phyloP scores from a whole-genome alignment of 2,797 vertebrate species.

The Pachyuromys duprasi region DNA sequence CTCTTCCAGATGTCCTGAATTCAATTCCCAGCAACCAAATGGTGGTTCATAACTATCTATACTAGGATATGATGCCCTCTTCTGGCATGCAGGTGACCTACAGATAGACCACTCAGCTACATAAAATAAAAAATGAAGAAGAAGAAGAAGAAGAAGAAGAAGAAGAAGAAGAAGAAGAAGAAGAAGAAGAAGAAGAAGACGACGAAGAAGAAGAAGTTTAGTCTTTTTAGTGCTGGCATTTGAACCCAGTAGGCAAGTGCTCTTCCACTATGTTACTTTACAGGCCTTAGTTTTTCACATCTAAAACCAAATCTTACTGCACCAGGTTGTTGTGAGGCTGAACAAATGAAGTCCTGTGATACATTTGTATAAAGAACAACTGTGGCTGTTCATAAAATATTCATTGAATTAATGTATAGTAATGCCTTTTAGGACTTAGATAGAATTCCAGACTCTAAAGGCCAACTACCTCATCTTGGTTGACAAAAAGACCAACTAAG shows the following conservation, averaged over 20 bases:
- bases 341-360: neutral
- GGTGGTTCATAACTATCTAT: too few species aligned
- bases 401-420: neutral
- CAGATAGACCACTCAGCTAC: too few species aligned
- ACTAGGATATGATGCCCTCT: too few species aligned
- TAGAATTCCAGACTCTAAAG: neutral
- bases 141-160: too few species aligned
- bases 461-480: neutral
- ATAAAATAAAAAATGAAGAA: too few species aligned
- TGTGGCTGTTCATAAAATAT: neutral
- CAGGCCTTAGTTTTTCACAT: neutral
- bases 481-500: neutral
- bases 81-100: too few species aligned
- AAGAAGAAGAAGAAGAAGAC: too few species aligned
- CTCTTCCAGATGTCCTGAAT: too few species aligned
- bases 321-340: neutral
- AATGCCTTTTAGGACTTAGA: neutral
- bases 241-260: neutral
- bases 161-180: too few species aligned
- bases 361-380: neutral
- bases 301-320: neutral
- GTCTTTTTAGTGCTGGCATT: neutral
- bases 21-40: too few species aligned
- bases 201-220: too few species aligned
- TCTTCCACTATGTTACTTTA: too few species aligned